Evolutionary conservation across 2,113 vertebrate species (phyloP).

Genomic region (Elephas maximus): DNA sequence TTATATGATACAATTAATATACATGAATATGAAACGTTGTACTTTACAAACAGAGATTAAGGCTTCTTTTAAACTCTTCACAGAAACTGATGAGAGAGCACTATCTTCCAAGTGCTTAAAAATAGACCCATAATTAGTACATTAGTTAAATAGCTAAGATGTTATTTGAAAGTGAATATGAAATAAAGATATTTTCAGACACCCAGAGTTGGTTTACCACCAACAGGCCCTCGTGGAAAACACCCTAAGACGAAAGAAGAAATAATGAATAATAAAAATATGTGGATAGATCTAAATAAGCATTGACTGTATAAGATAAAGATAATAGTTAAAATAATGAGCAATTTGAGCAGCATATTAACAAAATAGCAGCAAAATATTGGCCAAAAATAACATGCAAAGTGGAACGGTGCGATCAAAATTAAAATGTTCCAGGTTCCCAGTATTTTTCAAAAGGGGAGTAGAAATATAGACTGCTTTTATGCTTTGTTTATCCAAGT

Average conservation of each 20-base stretch:
- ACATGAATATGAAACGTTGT: slow-evolving; percentile 34
- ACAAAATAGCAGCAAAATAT: not conserved
- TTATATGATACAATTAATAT: slow-evolving; percentile 23
- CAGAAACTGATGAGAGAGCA: slow-evolving; percentile 14
- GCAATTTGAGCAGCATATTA: not conserved
- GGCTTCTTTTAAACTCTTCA: slow-evolving; percentile 47
- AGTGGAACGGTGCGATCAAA: not conserved
- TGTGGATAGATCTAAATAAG: not conserved
- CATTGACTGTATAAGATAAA: slow-evolving; percentile 16
- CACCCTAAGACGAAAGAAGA: not conserved
- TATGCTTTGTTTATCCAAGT: not conserved
- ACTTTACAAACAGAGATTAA: slow-evolving; percentile 39
- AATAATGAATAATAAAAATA: not conserved
- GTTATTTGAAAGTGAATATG: not conserved
- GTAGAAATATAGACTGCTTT: not conserved
- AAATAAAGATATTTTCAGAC: slow-evolving; percentile 14
- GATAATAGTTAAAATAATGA: not conserved
- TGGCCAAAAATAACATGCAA: not conserved
- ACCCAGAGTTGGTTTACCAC: not conserved
- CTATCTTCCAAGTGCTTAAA: slow-evolving; percentile 58
- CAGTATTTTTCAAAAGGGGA: not conserved
- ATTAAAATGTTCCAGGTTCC: not conserved
- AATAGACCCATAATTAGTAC: slow-evolving; percentile 11
- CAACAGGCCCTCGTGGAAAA: not conserved
- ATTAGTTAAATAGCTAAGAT: slow-evolving; percentile 41